Evolutionary conservation across 2,888 invertebrate genomes (phyloP), one percentile per base, ranked within the genome.

Genomic region (Invenusta paracnida): DNA sequence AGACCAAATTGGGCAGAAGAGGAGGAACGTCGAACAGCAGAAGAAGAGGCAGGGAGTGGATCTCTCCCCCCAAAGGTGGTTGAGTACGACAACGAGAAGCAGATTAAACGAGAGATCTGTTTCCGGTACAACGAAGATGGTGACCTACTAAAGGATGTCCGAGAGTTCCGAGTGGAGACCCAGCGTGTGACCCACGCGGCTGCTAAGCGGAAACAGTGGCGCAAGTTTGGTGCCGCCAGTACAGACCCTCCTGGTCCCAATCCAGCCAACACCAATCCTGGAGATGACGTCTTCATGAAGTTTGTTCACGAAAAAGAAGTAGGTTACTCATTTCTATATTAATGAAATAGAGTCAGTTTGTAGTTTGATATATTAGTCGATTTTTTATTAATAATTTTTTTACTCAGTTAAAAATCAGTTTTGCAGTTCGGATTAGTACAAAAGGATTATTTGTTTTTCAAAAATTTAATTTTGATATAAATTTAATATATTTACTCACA

Each of bases 241-340:
- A 93, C 93, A 90, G 98, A 99, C 91, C 95, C 96, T 89, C 95
- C 97, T n/a, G 98, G 98, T 0, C 98, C 98, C 0, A 97, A 98
- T 92, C 96, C 97, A 25, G 95, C 97, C n/a, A 98, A 97, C 1
- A 99, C 98, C 0, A 95, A 96, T 90, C 95, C 96, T 0, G 95
- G 95, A 87, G 98, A 98, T 93, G 97, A 97, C 93, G 96, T 98
- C 2, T 95, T 94, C 89, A 96, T 99, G 96, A 96, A 92, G 89
- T 93, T 92, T 88, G 90, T 92, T 0, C 89, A 90, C 25, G 90
- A 90, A 85, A 92, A 91, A 88, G 92, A 92, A 88, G 92, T 91
- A 87, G 85, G 5, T 73, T 30, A 73, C 13, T 23, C 48, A n/a
- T n/a, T n/a, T n/a, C n/a, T n/a, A n/a, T n/a, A n/a, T n/a, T n/a